phyloP scores from a whole-genome alignment of 2,888 invertebrate species.

The Thelaira solivaga region DNA sequence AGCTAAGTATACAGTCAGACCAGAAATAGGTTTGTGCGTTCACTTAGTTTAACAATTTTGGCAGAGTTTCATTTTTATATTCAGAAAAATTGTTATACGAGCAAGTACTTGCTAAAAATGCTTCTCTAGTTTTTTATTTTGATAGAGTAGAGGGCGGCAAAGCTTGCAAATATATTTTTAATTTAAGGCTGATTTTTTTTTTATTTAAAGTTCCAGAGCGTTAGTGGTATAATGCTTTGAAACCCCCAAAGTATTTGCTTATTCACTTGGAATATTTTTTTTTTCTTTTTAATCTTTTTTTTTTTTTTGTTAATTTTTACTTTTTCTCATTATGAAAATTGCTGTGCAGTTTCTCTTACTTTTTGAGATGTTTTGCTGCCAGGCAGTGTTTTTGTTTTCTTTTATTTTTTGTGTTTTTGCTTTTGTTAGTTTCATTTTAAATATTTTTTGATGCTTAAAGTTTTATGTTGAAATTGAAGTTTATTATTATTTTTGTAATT shows the following conservation, averaged over 20 bases:
- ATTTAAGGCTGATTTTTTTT: conserved; percentile 4
- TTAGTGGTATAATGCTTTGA: conserved; percentile 17
- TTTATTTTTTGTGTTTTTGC: not conserved
- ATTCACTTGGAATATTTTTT: conserved; percentile 15
- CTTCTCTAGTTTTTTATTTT: no score
- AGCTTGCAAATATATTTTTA: no score
- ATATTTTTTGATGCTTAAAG: not conserved
- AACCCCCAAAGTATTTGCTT: conserved; percentile 35
- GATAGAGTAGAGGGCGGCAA: no score
- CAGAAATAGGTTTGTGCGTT: no score
- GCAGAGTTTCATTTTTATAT: no score
- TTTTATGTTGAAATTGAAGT: conserved; percentile 24
- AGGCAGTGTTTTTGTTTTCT: not conserved
- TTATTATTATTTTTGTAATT: conserved; percentile 26
- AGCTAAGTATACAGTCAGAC: no score
- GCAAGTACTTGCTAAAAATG: no score
- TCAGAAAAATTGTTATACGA: no score
- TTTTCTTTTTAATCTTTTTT: not conserved
- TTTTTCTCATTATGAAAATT: conserved; percentile 21
- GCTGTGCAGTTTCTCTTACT: conserved; percentile 13
- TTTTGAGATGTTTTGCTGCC: conserved; percentile 8
- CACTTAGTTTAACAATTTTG: no score
- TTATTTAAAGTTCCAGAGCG: not conserved
- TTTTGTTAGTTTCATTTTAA: no score
- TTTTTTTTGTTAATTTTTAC: not conserved